These are phyloP conservation scores for Drosophila varians DNA, from an alignment of 1,140 invertebrate species.

Conservation along the genomic window DNA sequence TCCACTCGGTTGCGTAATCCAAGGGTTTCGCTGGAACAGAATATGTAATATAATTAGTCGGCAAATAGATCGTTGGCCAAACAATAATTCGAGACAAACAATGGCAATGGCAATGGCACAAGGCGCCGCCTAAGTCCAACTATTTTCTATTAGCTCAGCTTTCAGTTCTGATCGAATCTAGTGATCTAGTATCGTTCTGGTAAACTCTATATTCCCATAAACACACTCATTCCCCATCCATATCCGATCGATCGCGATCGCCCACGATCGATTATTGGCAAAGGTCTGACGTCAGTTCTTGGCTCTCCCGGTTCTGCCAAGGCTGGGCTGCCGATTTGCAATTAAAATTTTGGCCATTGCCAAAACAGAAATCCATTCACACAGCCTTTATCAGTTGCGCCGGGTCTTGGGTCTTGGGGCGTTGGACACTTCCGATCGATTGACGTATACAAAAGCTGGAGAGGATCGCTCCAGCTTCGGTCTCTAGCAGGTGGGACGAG, in stretches of 20 bases:
- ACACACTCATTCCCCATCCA: neutral
- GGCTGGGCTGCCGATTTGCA: constrained; percentile 54
- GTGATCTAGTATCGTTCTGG: neutral
- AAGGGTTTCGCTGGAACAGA: constrained; percentile 11
- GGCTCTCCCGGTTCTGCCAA: constrained; percentile 18
- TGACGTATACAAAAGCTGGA: constrained; percentile 57
- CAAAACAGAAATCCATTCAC: constrained; percentile 59
- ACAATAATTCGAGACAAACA: constrained; percentile 51
- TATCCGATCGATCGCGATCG: constrained; percentile 7
- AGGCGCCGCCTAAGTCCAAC: constrained; percentile 20
- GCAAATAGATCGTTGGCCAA: constrained; percentile 40
- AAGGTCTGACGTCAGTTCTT: constrained; percentile 62
- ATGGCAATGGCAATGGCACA: too few relatives aligned
- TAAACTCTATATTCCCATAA: constrained; percentile 11
- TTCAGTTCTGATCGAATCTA: constrained; percentile 16
- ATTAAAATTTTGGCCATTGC: constrained; percentile 69
- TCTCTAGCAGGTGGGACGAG: constrained; percentile 39
- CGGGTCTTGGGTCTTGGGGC: constrained; percentile 2
- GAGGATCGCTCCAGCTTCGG: constrained; percentile 8
- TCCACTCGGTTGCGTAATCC: constrained; percentile 27
- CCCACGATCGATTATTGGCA: constrained; percentile 2
- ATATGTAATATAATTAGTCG: constrained; percentile 39
- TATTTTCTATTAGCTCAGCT: constrained; percentile 34
- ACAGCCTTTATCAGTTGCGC: constrained; percentile 59
- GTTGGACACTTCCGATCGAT: constrained; percentile 76